Evolutionary conservation across 2,888 invertebrate genomes (phyloP).

Genomic region (Empis stercorea): DNA sequence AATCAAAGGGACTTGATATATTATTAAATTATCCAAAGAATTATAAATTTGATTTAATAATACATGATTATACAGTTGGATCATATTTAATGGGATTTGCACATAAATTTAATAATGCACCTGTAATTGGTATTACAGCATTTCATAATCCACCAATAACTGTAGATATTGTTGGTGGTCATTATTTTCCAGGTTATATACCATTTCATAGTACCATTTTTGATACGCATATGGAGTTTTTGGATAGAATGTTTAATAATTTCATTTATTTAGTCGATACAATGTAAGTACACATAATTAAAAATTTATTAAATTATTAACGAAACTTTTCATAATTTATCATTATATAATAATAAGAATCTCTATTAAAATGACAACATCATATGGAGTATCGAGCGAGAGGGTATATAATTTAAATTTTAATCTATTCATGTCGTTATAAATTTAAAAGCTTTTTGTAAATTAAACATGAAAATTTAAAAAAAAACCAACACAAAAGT

Average conservation of each 20-base stretch:
- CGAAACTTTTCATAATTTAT: too few species aligned
- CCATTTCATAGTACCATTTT: slow-evolving; percentile 15
- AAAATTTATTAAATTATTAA: too few species aligned
- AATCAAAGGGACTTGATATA: slow-evolving; percentile 17
- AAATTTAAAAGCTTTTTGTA: too few species aligned
- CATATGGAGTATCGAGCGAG: too few species aligned
- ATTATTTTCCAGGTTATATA: slow-evolving; percentile 20
- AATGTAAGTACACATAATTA: slow-evolving; percentile 12
- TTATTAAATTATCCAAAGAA: slow-evolving; percentile 21
- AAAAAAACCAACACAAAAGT: too few species aligned
- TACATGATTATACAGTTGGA: slow-evolving; percentile 25
- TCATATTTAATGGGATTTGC: slow-evolving; percentile 24
- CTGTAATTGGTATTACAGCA: slow-evolving; percentile 22
- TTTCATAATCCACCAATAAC: slow-evolving; percentile 18
- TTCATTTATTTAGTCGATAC: slow-evolving; percentile 16
- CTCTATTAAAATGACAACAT: too few species aligned
- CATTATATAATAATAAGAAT: too few species aligned
- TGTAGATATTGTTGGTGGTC: slow-evolving; percentile 18
- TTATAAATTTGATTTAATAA: slow-evolving; percentile 26
- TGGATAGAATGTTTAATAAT: slow-evolving; percentile 18
- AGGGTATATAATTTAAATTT: too few species aligned
- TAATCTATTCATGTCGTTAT: too few species aligned
- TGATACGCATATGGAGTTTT: slow-evolving; percentile 19
- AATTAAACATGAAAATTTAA: too few species aligned
- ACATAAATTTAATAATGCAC: slow-evolving; percentile 25